A percentile compares a stretch with the other conserved stretches of the same genome.
Evolutionary conservation across 2,797 vertebrate genomes (phyloP).

Genomic region (Megalops cyprinoides): DNA sequence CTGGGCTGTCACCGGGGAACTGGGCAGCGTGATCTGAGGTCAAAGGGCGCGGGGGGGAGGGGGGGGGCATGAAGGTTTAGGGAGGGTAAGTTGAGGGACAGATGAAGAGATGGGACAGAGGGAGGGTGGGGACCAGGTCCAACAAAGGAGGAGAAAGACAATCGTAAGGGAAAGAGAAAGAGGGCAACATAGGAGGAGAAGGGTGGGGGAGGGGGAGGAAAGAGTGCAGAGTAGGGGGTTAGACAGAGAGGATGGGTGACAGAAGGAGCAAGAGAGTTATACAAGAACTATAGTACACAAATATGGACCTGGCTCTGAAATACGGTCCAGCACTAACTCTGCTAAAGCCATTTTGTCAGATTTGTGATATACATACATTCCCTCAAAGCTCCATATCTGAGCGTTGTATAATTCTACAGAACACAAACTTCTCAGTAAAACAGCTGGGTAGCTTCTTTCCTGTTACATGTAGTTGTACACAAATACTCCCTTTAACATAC

Average conservation of each 20-base stretch:
- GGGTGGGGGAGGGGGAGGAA: neutral
- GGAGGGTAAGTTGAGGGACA: too few species aligned
- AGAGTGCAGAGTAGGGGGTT: neutral
- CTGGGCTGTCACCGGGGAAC: conserved; percentile 85
- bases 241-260: neutral
- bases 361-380: too few species aligned
- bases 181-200: neutral
- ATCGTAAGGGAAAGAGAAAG: neutral
- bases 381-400: neutral
- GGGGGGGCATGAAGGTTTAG: too few species aligned
- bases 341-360: too few species aligned
- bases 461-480: too few species aligned
- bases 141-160: neutral
- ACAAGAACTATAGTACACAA: neutral
- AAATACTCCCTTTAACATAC: too few species aligned
- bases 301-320: neutral
- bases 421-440: too few species aligned
- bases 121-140: neutral
- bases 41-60: neutral
- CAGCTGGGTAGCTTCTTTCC: too few species aligned
- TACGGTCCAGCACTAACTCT: too few species aligned
- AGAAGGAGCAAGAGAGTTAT: neutral
- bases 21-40: conserved; percentile 85
- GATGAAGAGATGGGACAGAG: too few species aligned
- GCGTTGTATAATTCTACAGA: neutral